phyloP scores from a whole-genome alignment of 2,113 vertebrate genomes.

The Seriola aureovittata region DNA sequence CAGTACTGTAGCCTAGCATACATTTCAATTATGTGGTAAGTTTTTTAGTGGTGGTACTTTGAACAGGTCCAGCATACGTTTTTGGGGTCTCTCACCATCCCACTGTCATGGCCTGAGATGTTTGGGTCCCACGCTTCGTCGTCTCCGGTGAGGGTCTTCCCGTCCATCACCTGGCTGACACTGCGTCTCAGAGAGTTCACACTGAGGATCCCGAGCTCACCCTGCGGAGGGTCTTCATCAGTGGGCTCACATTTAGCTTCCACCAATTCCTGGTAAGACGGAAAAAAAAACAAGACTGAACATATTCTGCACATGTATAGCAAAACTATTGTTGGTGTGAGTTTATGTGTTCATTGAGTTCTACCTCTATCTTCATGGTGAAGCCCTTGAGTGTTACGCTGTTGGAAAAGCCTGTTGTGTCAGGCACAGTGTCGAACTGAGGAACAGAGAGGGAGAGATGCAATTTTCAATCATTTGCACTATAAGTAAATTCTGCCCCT shows the following conservation, averaged over 20 bases:
- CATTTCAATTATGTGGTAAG: neutral
- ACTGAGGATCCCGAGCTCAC: conserved; percentile 71
- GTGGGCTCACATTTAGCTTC: conserved; percentile 87
- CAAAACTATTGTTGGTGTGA: neutral
- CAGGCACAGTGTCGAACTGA: conserved; percentile 94
- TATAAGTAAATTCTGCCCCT: neutral
- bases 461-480: neutral
- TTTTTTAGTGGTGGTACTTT: neutral
- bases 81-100: conserved; percentile 88
- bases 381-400: conserved; percentile 95
- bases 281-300: neutral
- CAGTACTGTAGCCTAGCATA: neutral
- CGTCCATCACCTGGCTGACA: conserved; percentile 92
- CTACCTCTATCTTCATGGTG: conserved; percentile 92
- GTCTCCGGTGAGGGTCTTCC: conserved; percentile 84
- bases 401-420: conserved; percentile 88
- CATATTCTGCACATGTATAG: neutral
- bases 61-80: conserved; percentile 1
- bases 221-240: conserved; percentile 74
- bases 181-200: conserved; percentile 89
- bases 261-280: conserved; percentile 84
- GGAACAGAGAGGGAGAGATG: neutral
- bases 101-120: conserved; percentile 87
- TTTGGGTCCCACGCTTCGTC: conserved; percentile 89
- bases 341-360: neutral